These are phyloP conservation scores for Leucoraja ocellata DNA, from an alignment of 2,797 vertebrate species.

Conservation along the genomic window DNA sequence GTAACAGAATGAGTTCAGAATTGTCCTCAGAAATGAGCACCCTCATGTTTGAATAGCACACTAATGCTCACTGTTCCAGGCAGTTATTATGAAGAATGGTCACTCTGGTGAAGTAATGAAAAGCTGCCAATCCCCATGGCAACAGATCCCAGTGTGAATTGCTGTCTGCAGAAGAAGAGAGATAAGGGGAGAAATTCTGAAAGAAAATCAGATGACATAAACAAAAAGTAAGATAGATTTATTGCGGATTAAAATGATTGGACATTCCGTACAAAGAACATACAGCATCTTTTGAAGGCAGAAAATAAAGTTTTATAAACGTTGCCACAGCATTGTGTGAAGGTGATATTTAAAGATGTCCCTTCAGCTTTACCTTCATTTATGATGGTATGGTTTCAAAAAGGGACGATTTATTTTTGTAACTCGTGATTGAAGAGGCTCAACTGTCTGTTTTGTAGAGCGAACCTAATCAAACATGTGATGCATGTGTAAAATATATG, in stretches of 20 bases:
- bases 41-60: neutral
- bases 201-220: neutral
- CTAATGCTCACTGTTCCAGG: neutral
- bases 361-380: neutral
- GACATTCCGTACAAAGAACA: neutral
- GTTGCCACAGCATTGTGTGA: no score
- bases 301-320: neutral
- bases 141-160: neutral
- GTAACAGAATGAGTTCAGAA: neutral
- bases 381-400: neutral
- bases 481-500: neutral
- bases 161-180: neutral
- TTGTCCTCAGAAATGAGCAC: neutral
- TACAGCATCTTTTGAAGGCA: neutral
- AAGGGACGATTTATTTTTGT: neutral
- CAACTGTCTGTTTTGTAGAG: neutral
- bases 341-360: neutral
- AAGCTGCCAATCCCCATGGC: neutral
- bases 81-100: neutral
- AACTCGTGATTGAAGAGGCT: neutral
- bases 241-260: neutral
- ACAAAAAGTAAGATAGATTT: neutral
- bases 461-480: neutral
- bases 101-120: neutral
- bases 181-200: neutral